Conservation (phyloP, 2,797 vertebrate genomes). For the Brachymystax lenok region DNA sequence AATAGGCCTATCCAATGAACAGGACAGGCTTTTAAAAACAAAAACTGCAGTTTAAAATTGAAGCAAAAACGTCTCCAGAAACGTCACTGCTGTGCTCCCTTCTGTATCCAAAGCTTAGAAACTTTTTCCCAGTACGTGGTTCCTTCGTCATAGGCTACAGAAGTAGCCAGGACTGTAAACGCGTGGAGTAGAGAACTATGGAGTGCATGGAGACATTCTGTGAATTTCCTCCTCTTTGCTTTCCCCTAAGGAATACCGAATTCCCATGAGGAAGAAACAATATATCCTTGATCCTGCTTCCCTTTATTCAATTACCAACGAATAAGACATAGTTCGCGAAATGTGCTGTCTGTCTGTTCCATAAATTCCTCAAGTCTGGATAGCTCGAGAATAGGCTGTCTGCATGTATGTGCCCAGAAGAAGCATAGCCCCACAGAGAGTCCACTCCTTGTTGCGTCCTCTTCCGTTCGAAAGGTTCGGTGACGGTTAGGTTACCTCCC, state of each 20-base stretch:
- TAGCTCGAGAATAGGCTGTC: slow-evolving; percentile 57
- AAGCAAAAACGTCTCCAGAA: slow-evolving; percentile 42
- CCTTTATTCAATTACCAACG: slow-evolving; percentile 34
- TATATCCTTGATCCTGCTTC: slow-evolving; percentile 28
- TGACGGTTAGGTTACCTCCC: slow-evolving; percentile 57
- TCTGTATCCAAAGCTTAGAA: slow-evolving; percentile 64
- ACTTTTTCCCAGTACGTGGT: slow-evolving; percentile 72
- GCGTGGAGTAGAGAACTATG: slow-evolving; percentile 54
- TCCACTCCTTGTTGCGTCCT: slow-evolving; percentile 62
- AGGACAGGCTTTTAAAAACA: slow-evolving; percentile 16
- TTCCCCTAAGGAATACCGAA: slow-evolving; percentile 47
- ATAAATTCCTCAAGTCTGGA: slow-evolving; percentile 44
- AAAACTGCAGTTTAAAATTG: slow-evolving; percentile 23
- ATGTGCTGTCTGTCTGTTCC: slow-evolving; percentile 30
- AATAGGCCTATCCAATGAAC: slow-evolving; percentile 14
- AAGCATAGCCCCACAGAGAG: slow-evolving; percentile 58
- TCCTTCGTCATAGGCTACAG: slow-evolving; percentile 67
- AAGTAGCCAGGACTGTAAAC: slow-evolving; percentile 46
- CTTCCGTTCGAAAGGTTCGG: slow-evolving; percentile 58
- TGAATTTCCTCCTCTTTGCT: slow-evolving; percentile 61
- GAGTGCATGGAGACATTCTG: slow-evolving; percentile 30
- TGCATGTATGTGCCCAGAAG: slow-evolving; percentile 62
- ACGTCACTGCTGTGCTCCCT: slow-evolving; percentile 50
- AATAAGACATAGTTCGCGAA: slow-evolving; percentile 8
- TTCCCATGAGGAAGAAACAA: slow-evolving; percentile 45